Base-by-base conservation (phyloP, 2,797 vertebrate genomes). In the Scolopax bukidnonensis region DNA sequence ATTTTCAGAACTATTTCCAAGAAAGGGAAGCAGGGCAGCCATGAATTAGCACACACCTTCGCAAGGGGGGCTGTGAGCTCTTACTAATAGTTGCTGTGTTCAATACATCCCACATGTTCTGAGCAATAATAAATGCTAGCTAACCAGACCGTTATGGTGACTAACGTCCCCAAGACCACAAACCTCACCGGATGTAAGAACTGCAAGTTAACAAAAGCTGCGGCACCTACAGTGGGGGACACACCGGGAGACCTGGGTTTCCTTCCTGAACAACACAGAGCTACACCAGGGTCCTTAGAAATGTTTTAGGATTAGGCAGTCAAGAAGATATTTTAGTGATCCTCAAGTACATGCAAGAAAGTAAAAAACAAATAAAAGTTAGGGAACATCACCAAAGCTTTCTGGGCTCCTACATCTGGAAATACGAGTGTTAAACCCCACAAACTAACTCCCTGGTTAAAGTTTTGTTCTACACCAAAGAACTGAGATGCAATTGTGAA, bases 401-500 rank as follows among this genome's bases (percentile, higher is more conserved):
- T 71, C 41, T 61, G 79, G n/a, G 54, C 48, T 48, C 45, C 80
- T 38, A 43, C 40, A 69, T 48, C 77, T 67, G 47, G 71, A 69
- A 93, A 57, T 1, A 1, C 1, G 71, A 88, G 64, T 9, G 10
- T 70, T 51, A 81, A 87, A 87, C 33, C 51, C 78, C 0, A 0
- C 2, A 73, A 64, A 65, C 41, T 51, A 82, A 54, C 19, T 79
- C 69, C 68, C 70, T 65, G 50, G 27, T 60, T 77, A 18, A 67
- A 84, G 50, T 68, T 91, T 38, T 54, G 36, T n/a, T 76, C 89
- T 32, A 4, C 4, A 85, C 21, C 74, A 67, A 36, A 60, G 53
- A 83, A 59, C 56, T 15, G 79, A 86, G 70, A 82, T 4, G 13
- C 87, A 94, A 94, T 71, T 59, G 92, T 47, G 41, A 78, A 96